Conservation (phyloP, 2,797 vertebrate genomes). For the Danio aesculapii region DNA sequence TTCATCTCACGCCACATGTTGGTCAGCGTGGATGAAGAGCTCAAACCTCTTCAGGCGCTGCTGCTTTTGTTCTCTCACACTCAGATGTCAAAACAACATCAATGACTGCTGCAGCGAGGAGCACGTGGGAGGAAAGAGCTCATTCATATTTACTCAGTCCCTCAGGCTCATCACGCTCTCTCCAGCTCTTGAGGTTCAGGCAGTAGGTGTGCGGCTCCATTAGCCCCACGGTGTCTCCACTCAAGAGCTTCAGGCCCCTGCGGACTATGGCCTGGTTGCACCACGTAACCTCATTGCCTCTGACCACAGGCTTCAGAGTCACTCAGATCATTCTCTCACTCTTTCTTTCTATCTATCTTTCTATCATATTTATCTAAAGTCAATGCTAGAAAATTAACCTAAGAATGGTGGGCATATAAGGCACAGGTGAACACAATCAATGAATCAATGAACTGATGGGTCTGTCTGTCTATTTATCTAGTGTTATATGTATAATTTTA, state of each 20-base stretch:
- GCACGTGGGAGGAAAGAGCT: conserved; percentile 55
- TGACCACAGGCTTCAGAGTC: conserved; percentile 29
- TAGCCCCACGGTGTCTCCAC: conserved; percentile 42
- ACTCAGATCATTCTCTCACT: conserved; percentile 10
- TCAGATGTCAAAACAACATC: conserved; percentile 56
- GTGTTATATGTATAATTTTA: too few relatives aligned
- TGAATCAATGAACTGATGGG: too few relatives aligned
- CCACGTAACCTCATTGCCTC: conserved; percentile 30
- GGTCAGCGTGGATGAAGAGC: background rate
- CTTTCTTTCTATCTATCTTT: background rate
- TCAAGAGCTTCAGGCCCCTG: conserved; percentile 40
- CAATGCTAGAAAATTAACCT: too few relatives aligned
- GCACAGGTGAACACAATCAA: too few relatives aligned
- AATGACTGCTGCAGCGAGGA: conserved; percentile 28
- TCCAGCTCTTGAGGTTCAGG: conserved; percentile 5
- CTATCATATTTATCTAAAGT: too few relatives aligned
- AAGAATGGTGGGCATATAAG: too few relatives aligned
- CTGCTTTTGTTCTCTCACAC: conserved; percentile 37
- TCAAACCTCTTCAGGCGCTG: conserved; percentile 10
- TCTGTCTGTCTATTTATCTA: too few relatives aligned
- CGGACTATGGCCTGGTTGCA: conserved; percentile 18
- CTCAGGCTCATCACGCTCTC: conserved; percentile 22
- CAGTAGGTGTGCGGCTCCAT: conserved; percentile 48
- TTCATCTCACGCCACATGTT: background rate
- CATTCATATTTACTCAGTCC: conserved; percentile 75